A percentile compares a stretch with the other conserved stretches of the same genome.
Evolutionary conservation across 2,888 invertebrate genomes (phyloP).

Genomic region (Hyposoter dolosus): DNA sequence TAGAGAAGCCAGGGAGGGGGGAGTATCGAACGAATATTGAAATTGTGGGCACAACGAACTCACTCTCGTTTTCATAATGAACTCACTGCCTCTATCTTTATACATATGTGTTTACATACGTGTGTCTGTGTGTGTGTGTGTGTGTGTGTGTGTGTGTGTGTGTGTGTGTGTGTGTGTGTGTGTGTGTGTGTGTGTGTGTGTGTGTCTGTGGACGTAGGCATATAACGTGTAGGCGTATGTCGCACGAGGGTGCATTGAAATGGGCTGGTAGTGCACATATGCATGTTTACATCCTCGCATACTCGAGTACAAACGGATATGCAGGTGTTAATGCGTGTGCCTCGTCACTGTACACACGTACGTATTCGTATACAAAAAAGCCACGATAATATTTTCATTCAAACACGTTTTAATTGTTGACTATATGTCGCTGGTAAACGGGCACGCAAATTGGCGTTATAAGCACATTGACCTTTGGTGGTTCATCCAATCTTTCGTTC

Average conservation of each 20-base stretch:
- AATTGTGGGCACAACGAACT: conserved; percentile 80
- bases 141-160: conserved; percentile 20
- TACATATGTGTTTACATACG: conserved; percentile 20
- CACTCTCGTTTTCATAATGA: conserved; percentile 80
- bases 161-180: conserved; percentile 20
- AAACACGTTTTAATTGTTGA: conserved; percentile 78
- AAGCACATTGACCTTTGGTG: conserved; percentile 80
- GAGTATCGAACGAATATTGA: conserved; percentile 80
- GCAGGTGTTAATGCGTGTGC: conserved; percentile 25
- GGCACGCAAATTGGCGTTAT: conserved; percentile 64
- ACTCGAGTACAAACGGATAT: conserved; percentile 26
- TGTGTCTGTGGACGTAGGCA: conserved; percentile 11
- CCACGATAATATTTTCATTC: conserved; percentile 81
- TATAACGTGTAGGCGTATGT: conserved; percentile 55
- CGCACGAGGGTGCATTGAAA: conserved; percentile 66
- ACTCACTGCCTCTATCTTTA: conserved; percentile 69
- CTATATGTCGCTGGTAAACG: conserved; percentile 48
- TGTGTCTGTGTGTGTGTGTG: conserved; percentile 20
- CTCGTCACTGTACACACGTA: conserved; percentile 3
- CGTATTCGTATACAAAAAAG: conserved; percentile 59
- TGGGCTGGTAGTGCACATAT: conserved; percentile 58
- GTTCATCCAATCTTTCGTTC: conserved; percentile 72
- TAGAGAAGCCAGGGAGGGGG: conserved; percentile 46
- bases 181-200: conserved; percentile 18
- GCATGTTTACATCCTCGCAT: conserved; percentile 53